Evolutionary conservation across 2,888 invertebrate genomes (phyloP).

Genomic region (Coelogynopora nodosa): DNA sequence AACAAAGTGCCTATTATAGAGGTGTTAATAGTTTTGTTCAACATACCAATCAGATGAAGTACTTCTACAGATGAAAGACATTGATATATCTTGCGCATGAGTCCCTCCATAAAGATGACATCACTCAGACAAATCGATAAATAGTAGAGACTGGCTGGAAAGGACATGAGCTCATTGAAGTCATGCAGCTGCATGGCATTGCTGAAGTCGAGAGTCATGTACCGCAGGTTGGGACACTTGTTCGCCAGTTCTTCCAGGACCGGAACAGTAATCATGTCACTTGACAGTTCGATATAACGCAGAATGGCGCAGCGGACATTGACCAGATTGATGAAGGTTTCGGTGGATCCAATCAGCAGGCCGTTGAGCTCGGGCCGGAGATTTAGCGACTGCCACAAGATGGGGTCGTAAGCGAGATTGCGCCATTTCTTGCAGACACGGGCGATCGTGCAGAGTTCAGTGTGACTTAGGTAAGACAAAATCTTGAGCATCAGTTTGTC

Average conservation of each 20-base stretch:
- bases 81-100: slow-evolving; percentile 98
- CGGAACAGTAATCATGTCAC: slow-evolving; percentile 90
- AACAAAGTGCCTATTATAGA: too few relatives aligned
- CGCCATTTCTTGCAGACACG: slow-evolving; percentile 93
- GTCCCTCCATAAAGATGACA: slow-evolving; percentile 99
- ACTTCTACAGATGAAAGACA: slow-evolving; percentile 96
- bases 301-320: slow-evolving; percentile 54
- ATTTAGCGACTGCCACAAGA: slow-evolving; percentile 90
- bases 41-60: slow-evolving; percentile 83
- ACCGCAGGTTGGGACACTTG: slow-evolving; percentile 65
- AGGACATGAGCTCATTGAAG: slow-evolving; percentile 96
- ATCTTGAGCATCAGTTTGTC: slow-evolving; percentile 90
- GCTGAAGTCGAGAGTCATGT: slow-evolving; percentile 90
- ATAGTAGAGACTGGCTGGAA: slow-evolving; percentile 90
- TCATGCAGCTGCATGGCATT: slow-evolving; percentile 87
- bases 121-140: slow-evolving; percentile 94
- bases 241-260: slow-evolving; percentile 92
- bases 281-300: slow-evolving; percentile 78
- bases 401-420: slow-evolving; percentile 86
- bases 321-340: slow-evolving; percentile 50
- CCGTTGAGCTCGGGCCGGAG: slow-evolving; percentile 93
- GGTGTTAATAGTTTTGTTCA: too few relatives aligned
- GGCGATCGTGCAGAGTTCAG: slow-evolving; percentile 86
- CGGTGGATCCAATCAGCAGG: slow-evolving; percentile 69
- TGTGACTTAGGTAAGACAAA: slow-evolving; percentile 86